Evolutionary conservation across 2,888 invertebrate species (phyloP), one percentile per base, ranked within the genome.

Genomic region (Apamea epomidion): DNA sequence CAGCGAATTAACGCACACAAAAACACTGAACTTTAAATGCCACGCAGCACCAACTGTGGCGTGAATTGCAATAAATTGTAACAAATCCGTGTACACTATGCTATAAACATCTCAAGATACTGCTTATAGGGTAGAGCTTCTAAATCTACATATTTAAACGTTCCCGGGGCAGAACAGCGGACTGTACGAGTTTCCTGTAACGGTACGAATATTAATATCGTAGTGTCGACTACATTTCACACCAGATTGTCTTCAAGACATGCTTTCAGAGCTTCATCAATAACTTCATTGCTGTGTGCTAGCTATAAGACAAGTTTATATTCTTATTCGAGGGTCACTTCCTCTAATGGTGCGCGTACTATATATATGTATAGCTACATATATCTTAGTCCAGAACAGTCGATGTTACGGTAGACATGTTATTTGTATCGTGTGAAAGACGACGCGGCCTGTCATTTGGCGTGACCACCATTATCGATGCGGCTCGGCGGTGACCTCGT

Each of bases 361-460:
- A 81, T 82, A n/a, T n/a, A n/a, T n/a, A n/a, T n/a, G n/a, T n/a
- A 60, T 67, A 60, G 62, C 72, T 62, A 58, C 48, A 69, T n/a
- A 71, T 64, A 76, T 74, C 16, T 75, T 83, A 85, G 80, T 85
- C 80, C 62, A 83, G 75, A 86, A 81, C 68, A 84, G 87, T 76
- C 87, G 74, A 74, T 78, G 77, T 74, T 79, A 72, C 83, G 70
- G 84, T 81, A 85, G 82, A 85, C 80, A 81, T 86, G 89, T 89
- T 90, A 91, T 85, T 91, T 88, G 90, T 89, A 91, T 90, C 93
- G 94, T 94, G 93, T 94, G 94, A 94, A 93, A 82, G 84, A 71
- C 89, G 88, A 86, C 80, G 86, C 90, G 91, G 89, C 89, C 93
- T 94, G 94, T 94, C 93, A 94, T 94, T 94, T 94, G 92, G 87